Conservation (phyloP, 2,797 vertebrate species). For the Varecia variegata region DNA sequence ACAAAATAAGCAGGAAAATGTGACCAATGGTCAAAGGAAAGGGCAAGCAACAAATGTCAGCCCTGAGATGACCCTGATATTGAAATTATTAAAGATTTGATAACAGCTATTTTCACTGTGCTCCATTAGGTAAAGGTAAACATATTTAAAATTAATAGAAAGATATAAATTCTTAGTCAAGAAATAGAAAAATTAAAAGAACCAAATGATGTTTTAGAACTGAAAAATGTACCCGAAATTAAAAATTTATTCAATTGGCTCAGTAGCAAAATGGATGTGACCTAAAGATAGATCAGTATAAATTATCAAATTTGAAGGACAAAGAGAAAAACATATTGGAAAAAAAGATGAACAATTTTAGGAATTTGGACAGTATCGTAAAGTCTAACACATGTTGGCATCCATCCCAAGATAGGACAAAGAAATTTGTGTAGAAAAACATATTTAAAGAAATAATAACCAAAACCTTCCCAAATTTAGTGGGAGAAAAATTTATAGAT, state of each 20-base stretch:
- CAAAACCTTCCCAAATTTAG: background rate
- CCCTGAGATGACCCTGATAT: background rate
- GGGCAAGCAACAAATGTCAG: background rate
- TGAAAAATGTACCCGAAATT: background rate
- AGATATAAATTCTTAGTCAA: background rate
- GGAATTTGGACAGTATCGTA: too few species aligned
- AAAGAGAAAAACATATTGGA: background rate
- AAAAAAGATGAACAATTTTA: background rate
- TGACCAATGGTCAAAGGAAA: background rate
- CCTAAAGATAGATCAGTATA: too few species aligned
- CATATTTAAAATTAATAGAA: background rate
- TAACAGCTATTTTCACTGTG: background rate
- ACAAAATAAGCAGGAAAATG: background rate
- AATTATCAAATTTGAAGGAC: background rate
- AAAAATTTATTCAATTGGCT: background rate
- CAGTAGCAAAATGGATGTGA: background rate
- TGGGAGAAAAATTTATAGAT: background rate
- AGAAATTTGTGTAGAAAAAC: background rate
- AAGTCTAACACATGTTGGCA: background rate
- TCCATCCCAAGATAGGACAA: background rate
- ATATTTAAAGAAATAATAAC: background rate
- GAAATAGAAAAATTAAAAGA: background rate
- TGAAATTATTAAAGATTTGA: background rate
- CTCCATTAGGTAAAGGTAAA: background rate
- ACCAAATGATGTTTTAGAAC: background rate